Base-by-base conservation (phyloP, 2,113 vertebrate genomes). In the Leptosomus discolor region DNA sequence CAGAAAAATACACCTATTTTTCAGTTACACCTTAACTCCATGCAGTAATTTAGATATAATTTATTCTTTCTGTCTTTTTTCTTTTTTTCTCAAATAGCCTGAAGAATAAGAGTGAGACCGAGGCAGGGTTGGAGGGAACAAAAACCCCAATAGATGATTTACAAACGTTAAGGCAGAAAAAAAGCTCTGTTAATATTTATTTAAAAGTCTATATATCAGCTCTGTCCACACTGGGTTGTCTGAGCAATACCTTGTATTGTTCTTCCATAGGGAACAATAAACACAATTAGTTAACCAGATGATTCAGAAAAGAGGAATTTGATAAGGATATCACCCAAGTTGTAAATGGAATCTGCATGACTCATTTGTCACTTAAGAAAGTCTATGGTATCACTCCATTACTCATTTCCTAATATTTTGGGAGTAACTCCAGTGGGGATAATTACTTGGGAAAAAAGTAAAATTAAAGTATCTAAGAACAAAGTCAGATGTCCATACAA, bases 371-470 rank as follows among this genome's bases (percentile, higher is more conserved):
- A 63, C 68, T 77, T 90, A 32, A 77, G 65, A 69, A 91, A 92
- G 53, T 34, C 45, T 80, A 69, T 7, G 18, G 13, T 85, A 97
- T 94, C 65, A 92, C 87, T 92, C 54, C 34, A 75, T 97, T 89
- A 93, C 56, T 89, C 92, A 95, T 93, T 95, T 97, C 84, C 67
- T 93, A 88, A 77, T 85, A 90, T 90, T 90, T 81, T 89, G 65
- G 50, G n/a, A 57, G 82, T 85, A 75, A 86, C 84, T 84, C 70
- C 57, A 85, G 58, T 24, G 43, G 56, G 77, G 39, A 81, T 56
- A 97, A 96, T 77, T 88, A 80, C 37, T n/a, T 56, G 54, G 58
- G 32, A 61, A 74, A 79, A 76, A 95, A 81, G 69, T 36, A 82
- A 34, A 81, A 77, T 37, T 39, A 88, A 57, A 50, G 74, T 81